Percentiles rank a stretch among this genome's conserved stretches.
phyloP scores from a whole-genome alignment of 2,113 vertebrate species.

The Oryzias javanicus region DNA sequence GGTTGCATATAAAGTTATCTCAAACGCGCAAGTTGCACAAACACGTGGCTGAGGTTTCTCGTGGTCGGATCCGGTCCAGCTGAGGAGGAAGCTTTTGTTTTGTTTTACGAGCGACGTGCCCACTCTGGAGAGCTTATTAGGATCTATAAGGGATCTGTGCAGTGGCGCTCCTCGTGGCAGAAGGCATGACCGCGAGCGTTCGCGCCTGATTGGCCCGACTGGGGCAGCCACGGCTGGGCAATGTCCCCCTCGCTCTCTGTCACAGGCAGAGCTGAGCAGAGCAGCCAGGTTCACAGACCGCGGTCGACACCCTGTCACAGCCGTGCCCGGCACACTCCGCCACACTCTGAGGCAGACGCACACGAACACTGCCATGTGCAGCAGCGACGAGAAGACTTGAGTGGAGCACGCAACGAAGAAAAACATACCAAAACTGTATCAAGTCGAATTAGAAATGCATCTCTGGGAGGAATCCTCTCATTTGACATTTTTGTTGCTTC shows the following conservation, averaged over 20 bases:
- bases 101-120: conserved; percentile 6
- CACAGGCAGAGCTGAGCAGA: conserved; percentile 44
- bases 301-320: conserved; percentile 42
- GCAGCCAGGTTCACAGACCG: conserved; percentile 58
- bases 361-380: neutral
- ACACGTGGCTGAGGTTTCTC: too few relatives aligned
- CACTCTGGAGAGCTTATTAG: conserved; percentile 34
- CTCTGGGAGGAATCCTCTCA: conserved; percentile 5
- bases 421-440: neutral
- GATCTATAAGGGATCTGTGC: conserved; percentile 60
- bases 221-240: conserved; percentile 36
- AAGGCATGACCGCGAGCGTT: conserved; percentile 47
- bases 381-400: conserved; percentile 6
- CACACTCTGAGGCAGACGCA: conserved; percentile 16
- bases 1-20: too few relatives aligned
- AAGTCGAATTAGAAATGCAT: neutral
- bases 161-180: conserved; percentile 50
- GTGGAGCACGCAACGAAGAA: neutral
- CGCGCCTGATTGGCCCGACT: conserved; percentile 60
- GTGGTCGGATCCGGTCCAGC: too few relatives aligned
- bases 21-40: too few relatives aligned
- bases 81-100: too few relatives aligned
- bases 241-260: conserved; percentile 59
- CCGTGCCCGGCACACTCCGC: conserved; percentile 20
- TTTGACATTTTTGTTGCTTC: neutral